Conservation (phyloP, 2,113 vertebrate genomes). For the Tyto alba region DNA sequence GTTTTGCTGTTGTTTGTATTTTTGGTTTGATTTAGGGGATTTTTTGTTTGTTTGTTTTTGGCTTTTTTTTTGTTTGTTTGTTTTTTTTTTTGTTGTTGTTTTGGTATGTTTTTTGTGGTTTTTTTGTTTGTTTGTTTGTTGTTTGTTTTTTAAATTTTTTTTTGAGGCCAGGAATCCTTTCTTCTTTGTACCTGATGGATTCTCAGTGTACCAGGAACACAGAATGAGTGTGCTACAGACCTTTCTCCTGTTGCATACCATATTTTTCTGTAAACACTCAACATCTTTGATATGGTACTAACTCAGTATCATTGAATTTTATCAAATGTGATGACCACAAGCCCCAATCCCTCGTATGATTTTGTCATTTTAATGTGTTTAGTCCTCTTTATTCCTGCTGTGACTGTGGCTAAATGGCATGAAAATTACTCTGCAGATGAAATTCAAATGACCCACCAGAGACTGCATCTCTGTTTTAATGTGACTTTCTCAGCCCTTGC, state of each 20-base stretch:
- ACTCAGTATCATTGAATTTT: not conserved
- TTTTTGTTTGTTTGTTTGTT: no score
- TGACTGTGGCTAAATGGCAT: slow-evolving; percentile 47
- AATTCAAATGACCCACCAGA: slow-evolving; percentile 63
- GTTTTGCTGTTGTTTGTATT: not conserved
- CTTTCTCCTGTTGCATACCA: not conserved
- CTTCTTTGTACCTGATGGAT: not conserved
- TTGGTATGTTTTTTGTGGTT: no score
- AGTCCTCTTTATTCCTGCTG: slow-evolving; percentile 43
- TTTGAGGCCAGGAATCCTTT: not conserved
- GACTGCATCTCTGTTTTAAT: slow-evolving; percentile 36
- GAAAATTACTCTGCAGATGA: slow-evolving; percentile 60
- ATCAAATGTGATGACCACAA: not conserved
- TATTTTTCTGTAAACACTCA: not conserved
- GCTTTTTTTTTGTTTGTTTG: no score
- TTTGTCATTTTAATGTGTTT: slow-evolving; percentile 38
- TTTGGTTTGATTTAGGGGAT: not conserved
- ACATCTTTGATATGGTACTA: not conserved
- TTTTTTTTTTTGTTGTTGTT: no score
- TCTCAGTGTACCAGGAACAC: not conserved
- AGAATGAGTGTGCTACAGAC: not conserved
- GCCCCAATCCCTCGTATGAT: not conserved
- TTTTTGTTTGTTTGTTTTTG: no score
- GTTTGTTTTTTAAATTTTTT: no score
- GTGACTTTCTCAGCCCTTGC: slow-evolving; percentile 25